Evolutionary conservation across 2,888 invertebrate species (phyloP).

Genomic region (Lithodes maja): DNA sequence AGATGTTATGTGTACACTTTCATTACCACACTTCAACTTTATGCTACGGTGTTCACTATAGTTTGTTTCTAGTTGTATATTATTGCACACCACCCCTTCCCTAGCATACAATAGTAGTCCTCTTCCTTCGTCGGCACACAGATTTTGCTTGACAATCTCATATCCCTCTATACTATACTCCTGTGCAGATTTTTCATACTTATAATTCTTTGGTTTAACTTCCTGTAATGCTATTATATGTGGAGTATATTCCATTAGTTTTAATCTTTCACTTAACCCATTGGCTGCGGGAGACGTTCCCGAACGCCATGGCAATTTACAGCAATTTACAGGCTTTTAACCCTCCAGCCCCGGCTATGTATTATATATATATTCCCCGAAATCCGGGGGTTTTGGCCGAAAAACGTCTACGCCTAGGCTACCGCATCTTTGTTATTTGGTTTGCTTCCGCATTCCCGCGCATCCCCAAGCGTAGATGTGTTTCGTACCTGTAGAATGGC

Average conservation of each 20-base stretch:
- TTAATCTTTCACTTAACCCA: background rate
- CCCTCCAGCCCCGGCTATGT: too few relatives aligned
- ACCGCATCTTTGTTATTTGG: too few relatives aligned
- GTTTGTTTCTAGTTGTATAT: background rate
- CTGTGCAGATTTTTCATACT: background rate
- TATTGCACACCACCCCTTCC: background rate
- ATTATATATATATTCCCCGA: too few relatives aligned
- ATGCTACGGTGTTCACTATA: background rate
- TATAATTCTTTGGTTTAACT: background rate
- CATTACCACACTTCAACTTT: background rate
- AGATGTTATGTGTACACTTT: background rate
- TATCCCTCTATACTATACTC: background rate
- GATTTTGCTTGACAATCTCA: background rate
- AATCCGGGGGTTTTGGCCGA: too few relatives aligned
- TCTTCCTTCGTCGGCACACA: background rate
- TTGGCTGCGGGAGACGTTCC: too few relatives aligned
- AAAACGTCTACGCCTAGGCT: too few relatives aligned
- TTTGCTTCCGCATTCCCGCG: too few relatives aligned
- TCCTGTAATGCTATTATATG: constrained; percentile 1
- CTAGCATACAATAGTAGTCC: background rate
- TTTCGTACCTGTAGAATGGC: too few relatives aligned
- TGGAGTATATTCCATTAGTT: background rate
- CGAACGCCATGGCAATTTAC: too few relatives aligned
- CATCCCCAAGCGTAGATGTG: too few relatives aligned
- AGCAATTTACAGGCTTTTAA: too few relatives aligned